These are phyloP conservation scores for Phymanthus crucifer DNA, from an alignment of 92 coral and sea anemone genomes.

Conservation along the genomic window DNA sequence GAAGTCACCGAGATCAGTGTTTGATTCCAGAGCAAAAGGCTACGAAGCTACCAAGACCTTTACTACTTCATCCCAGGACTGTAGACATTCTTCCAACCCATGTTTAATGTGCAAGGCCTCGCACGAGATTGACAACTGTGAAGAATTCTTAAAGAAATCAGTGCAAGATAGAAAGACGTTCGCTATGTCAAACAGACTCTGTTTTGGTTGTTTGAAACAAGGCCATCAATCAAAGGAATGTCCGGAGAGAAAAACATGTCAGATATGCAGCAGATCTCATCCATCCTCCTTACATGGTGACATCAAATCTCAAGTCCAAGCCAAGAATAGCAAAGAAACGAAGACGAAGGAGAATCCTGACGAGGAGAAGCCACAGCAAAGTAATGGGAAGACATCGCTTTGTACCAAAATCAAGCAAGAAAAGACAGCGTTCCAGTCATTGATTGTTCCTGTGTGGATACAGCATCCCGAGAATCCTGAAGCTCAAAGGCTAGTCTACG, in stretches of 20 bases:
- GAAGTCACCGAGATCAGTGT: constrained; percentile 9
- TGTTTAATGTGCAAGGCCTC: constrained; percentile 39
- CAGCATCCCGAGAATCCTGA: not conserved
- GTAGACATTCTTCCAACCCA: constrained; percentile 7
- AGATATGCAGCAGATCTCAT: constrained; percentile 43
- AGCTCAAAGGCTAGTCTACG: constrained; percentile 46
- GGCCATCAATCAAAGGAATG: constrained; percentile 46
- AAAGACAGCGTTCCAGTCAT: no score
- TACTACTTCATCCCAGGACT: constrained; percentile 21
- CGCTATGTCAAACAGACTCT: constrained; percentile 44
- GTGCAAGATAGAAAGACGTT: constrained; percentile 56
- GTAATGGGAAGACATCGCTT: not conserved
- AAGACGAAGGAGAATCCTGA: no score
- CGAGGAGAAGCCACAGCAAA: no score
- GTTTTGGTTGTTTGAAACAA: constrained; percentile 52
- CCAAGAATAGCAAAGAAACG: no score
- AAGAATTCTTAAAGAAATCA: constrained; percentile 34
- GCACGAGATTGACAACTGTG: constrained; percentile 48
- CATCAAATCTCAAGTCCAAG: constrained; percentile 13
- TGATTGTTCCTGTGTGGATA: not conserved
- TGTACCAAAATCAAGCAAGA: not conserved
- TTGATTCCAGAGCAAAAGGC: not conserved
- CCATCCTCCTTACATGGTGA: constrained; percentile 64
- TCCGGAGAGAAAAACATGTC: constrained; percentile 26
- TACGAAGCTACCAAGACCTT: no score